These are phyloP conservation scores for Metridium senile DNA, from an alignment of 92 coral and sea anemone genomes.

Conservation along the genomic window DNA sequence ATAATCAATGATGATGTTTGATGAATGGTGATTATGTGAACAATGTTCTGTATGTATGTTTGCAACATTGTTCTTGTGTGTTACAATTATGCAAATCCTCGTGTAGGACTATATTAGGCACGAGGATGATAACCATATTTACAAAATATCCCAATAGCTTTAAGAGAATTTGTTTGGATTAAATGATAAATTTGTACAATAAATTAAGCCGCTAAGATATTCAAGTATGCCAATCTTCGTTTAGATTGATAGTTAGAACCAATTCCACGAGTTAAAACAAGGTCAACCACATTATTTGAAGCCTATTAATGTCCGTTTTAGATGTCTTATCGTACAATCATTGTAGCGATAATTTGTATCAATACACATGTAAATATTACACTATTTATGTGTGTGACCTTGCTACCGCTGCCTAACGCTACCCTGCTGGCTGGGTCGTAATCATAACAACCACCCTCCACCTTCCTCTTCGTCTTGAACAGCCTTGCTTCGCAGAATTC, in stretches of 20 bases:
- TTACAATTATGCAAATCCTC: neutral
- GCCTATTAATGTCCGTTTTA: neutral
- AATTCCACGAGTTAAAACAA: neutral
- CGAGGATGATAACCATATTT: neutral
- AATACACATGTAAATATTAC: conserved; percentile 7
- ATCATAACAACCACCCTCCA: conserved; percentile 63
- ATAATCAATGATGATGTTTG: neutral
- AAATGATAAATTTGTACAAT: neutral
- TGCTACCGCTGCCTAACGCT: neutral
- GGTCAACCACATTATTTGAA: neutral
- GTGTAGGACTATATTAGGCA: neutral
- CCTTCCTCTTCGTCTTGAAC: conserved; percentile 55
- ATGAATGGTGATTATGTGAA: neutral
- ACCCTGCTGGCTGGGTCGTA: conserved; percentile 43
- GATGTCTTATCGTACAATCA: neutral
- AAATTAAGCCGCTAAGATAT: too few species aligned
- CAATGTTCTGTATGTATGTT: neutral
- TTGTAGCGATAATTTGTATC: neutral
- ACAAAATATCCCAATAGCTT: neutral
- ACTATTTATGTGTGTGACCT: conserved; percentile 10
- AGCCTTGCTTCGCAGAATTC: conserved; percentile 85
- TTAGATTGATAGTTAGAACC: too few species aligned
- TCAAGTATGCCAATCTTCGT: too few species aligned
- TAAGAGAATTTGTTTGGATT: neutral
- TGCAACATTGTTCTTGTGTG: neutral